Base-by-base conservation (phyloP, 2,888 invertebrate genomes). In the Catocala fraxini region DNA sequence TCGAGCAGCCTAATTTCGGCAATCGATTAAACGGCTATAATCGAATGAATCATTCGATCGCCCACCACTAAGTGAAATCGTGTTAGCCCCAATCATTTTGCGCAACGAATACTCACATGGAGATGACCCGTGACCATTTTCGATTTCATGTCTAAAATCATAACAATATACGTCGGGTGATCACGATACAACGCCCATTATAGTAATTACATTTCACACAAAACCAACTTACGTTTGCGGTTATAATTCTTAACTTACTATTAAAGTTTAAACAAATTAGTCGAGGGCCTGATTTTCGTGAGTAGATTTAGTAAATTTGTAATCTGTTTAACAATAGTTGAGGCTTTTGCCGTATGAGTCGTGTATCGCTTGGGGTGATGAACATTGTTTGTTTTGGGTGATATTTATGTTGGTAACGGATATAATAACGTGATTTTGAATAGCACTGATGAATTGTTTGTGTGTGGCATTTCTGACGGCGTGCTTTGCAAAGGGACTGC, bases 111-210 rank as follows among this genome's bases (percentile, higher is more conserved):
- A 75, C 82, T 82, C 85, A 82, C 85, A 84, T 85, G 83, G 72
- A 79, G 86, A 87, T 89, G 92, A 91, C 90, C 91, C 88, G 86
- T 81, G 89, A 90, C 87, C 84, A 85, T 90, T 90, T 89, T 87
- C 87, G 88, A 90, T 89, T 90, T 88, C 91, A 91, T 89, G 91
- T 89, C 86, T 88, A 85, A 90, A 92, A 91, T 89, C 88, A 87
- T 90, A 91, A 90, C 90, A 89, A 91, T 89, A 87, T 89, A 87
- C 86, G 82, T 75, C 73, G 81, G 85, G 81, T 84, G 89, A 88
- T 89, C 91, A 90, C 89, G 91, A 90, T 88, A 87, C 81, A 83
- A 74, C 83, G 82, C 81, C 87, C 89, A 91, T 90, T 89, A 90
- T 82, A 87, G 89, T 90, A 91, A 92, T 92, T 91, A 92, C 87